Percentiles rank a stretch among this genome's conserved stretches.
Conservation (phyloP, 1,140 invertebrate genomes). For the Magallana gigas region DNA sequence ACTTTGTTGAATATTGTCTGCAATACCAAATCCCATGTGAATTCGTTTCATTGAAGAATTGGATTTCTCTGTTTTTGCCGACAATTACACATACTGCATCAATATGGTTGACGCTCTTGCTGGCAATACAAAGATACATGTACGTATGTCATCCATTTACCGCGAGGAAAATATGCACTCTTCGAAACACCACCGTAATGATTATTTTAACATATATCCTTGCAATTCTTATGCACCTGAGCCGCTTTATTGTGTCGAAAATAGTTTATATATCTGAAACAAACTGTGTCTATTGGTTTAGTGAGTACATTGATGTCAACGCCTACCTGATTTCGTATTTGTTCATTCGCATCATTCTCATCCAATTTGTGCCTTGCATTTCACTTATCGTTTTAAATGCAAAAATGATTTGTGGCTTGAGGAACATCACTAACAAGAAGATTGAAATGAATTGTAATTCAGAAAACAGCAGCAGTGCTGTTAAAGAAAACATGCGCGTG, state of each 20-base stretch:
- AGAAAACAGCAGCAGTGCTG: conserved; percentile 45
- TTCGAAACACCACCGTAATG: conserved; percentile 51
- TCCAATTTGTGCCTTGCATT: conserved; percentile 61
- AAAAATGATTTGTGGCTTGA: conserved; percentile 52
- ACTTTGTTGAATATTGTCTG: conserved; percentile 50
- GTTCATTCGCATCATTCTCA: conserved; percentile 53
- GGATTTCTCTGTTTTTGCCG: conserved; percentile 55
- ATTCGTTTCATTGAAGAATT: conserved; percentile 40
- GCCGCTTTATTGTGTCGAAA: conserved; percentile 48
- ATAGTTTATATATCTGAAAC: conserved; percentile 10
- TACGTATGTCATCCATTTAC: conserved; percentile 55
- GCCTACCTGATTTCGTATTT: conserved; percentile 49
- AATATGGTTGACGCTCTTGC: conserved; percentile 55
- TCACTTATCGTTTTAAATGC: conserved; percentile 54
- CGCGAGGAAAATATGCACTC: conserved; percentile 48
- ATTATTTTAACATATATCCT: conserved; percentile 51
- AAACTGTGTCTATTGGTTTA: conserved; percentile 37
- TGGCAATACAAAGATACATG: conserved; percentile 52
- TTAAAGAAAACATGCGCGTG: conserved; percentile 55
- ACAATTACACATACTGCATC: conserved; percentile 58
- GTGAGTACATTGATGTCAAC: conserved; percentile 31
- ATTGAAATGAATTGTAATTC: conserved; percentile 52
- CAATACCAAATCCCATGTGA: conserved; percentile 35
- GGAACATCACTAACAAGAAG: conserved; percentile 53
- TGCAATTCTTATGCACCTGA: conserved; percentile 50